phyloP scores from a whole-genome alignment of 2,113 vertebrate genomes.

The Nanger granti region DNA sequence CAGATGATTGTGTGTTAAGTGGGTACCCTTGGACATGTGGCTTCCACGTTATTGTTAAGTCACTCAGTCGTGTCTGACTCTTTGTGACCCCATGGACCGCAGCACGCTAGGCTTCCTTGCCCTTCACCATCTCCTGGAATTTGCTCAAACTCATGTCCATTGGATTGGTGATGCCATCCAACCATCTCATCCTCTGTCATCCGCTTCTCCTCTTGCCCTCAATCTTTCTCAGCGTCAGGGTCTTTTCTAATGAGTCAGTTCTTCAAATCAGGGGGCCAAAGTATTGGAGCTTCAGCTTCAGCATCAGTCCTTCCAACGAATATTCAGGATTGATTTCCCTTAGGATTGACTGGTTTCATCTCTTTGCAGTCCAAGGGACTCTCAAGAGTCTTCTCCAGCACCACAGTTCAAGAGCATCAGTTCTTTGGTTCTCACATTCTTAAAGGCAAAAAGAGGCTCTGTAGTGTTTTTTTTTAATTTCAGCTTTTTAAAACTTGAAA shows the following conservation, averaged over 20 bases:
- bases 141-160: neutral
- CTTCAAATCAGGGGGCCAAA: neutral
- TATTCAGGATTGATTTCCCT: neutral
- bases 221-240: neutral
- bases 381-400: neutral
- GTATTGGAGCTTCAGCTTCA: neutral
- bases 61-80: neutral
- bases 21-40: neutral
- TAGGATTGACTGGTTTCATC: neutral
- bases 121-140: neutral
- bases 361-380: neutral
- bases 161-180: accelerated
- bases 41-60: neutral
- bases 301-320: neutral
- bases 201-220: neutral
- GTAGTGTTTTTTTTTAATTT: neutral
- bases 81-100: neutral
- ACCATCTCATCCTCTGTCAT: neutral
- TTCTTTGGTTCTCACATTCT: neutral
- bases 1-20: accelerated
- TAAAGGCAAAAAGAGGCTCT: neutral
- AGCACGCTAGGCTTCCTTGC: neutral
- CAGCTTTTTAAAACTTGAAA: neutral
- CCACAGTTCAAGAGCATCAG: neutral
- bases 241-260: neutral